A percentile compares a stretch with the other conserved stretches of the same genome.
Evolutionary conservation across 2,888 invertebrate genomes (phyloP).

Genomic region (Dasysyrphus tricinctus): DNA sequence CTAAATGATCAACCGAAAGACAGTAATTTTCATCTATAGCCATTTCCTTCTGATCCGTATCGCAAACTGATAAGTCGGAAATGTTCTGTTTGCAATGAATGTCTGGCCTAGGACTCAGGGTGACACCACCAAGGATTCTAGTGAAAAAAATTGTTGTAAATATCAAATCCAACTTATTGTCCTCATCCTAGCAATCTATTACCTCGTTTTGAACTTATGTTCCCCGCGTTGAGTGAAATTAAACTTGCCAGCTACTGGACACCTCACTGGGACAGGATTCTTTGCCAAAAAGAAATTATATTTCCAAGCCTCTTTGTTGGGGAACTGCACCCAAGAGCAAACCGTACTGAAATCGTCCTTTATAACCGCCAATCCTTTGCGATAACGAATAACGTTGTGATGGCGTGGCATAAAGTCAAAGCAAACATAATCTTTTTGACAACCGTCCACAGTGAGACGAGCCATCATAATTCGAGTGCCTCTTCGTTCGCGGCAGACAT

Average conservation of each 20-base stretch:
- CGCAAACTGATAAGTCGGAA: slow-evolving; percentile 98
- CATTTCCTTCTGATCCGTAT: slow-evolving; percentile 96
- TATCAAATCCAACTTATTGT: not conserved
- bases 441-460: slow-evolving; percentile 96
- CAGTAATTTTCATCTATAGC: slow-evolving; percentile 98
- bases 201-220: slow-evolving; percentile 92
- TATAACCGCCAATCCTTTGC: slow-evolving; percentile 94
- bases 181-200: slow-evolving; percentile 69
- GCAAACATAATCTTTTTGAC: slow-evolving; percentile 98
- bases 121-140: slow-evolving; percentile 97
- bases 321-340: slow-evolving; percentile 97
- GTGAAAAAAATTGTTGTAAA: slow-evolving; percentile 63
- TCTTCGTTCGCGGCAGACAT: slow-evolving; percentile 96
- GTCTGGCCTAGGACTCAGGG: slow-evolving; percentile 95
- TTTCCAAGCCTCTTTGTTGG: slow-evolving; percentile 92
- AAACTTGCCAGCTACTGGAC: slow-evolving; percentile 98
- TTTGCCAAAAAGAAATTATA: slow-evolving; percentile 93
- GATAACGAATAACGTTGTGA: slow-evolving; percentile 96
- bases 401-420: slow-evolving; percentile 98
- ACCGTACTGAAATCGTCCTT: slow-evolving; percentile 96
- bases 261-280: slow-evolving; percentile 95
- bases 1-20: slow-evolving; percentile 97
- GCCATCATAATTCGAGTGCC: slow-evolving; percentile 98
- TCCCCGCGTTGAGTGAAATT: slow-evolving; percentile 97
- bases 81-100: slow-evolving; percentile 96